Evolutionary conservation across 2,113 vertebrate genomes (phyloP).

Genomic region (Lipotes vexillifer): DNA sequence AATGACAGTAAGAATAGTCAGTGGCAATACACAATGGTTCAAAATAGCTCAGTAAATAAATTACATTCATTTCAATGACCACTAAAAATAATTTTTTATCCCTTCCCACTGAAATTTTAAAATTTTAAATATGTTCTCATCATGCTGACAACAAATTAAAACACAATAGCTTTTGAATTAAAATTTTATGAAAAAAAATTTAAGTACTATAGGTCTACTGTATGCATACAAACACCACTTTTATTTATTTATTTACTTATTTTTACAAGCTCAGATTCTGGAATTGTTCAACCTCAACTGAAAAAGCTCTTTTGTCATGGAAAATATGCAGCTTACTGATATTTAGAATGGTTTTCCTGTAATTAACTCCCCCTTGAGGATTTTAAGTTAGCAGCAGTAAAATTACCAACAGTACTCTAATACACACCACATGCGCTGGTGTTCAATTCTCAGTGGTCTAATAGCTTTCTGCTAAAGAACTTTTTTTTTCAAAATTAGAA

Average conservation of each 20-base stretch:
- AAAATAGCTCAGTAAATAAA: slow-evolving; percentile 77
- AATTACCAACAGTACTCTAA: slow-evolving; percentile 99
- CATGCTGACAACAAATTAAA: slow-evolving; percentile 14
- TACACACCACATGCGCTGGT: slow-evolving; percentile 94
- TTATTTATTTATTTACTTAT: slow-evolving; percentile 72
- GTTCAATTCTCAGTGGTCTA: slow-evolving; percentile 79
- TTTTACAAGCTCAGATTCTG: slow-evolving; percentile 82
- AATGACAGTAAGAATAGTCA: slow-evolving; percentile 68
- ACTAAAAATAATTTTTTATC: slow-evolving; percentile 43
- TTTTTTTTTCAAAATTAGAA: slow-evolving; percentile 73
- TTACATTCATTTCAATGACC: slow-evolving; percentile 55
- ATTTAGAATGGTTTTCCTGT: slow-evolving; percentile 99
- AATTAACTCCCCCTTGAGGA: slow-evolving; percentile 99
- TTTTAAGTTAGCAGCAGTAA: slow-evolving; percentile 98
- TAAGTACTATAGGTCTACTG: slow-evolving; percentile 39
- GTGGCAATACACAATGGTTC: slow-evolving; percentile 75
- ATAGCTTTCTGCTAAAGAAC: slow-evolving; percentile 75
- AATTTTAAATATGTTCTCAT: slow-evolving; percentile 30
- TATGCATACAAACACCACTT: slow-evolving; percentile 57
- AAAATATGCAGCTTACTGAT: slow-evolving; percentile 96
- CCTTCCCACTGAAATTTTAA: slow-evolving; percentile 32
- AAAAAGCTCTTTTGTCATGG: slow-evolving; percentile 93
- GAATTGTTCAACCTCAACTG: slow-evolving; percentile 83
- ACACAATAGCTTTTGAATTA: slow-evolving; percentile 16
- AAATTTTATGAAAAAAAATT: slow-evolving; percentile 48